Evolutionary conservation across 1,140 invertebrate genomes (phyloP).

Genomic region (Carposina sasakii): DNA sequence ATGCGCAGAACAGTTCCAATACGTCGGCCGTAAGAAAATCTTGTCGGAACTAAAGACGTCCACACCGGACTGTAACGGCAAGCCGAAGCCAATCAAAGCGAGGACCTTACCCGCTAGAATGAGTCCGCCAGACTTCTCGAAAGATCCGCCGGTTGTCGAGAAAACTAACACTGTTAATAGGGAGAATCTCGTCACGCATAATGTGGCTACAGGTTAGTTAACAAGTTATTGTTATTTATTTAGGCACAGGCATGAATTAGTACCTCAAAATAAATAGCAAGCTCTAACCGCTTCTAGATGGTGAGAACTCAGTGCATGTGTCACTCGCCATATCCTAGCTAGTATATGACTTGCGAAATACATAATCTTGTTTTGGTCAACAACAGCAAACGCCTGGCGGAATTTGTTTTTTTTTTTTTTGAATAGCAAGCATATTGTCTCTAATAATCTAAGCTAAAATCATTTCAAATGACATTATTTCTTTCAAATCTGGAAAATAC

Average conservation of each 20-base stretch:
- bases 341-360: too few species aligned
- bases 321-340: too few species aligned
- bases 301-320: neutral
- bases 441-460: too few species aligned
- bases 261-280: too few species aligned
- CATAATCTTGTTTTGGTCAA: too few species aligned
- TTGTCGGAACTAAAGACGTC: conserved; percentile 56
- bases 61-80: conserved; percentile 66
- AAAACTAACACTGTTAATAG: conserved; percentile 72
- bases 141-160: conserved; percentile 67
- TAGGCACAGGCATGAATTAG: too few species aligned
- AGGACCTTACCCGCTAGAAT: conserved; percentile 85
- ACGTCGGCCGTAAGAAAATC: conserved; percentile 86
- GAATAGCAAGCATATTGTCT: too few species aligned
- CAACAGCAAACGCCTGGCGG: too few species aligned
- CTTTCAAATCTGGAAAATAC: too few species aligned
- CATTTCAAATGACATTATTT: too few species aligned
- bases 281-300: neutral
- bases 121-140: conserved; percentile 77
- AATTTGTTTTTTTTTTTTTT: too few species aligned
- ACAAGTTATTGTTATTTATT: too few species aligned
- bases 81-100: conserved; percentile 71
- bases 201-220: conserved; percentile 48
- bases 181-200: conserved; percentile 59
- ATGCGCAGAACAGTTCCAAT: conserved; percentile 91